Evolutionary conservation across 2,113 vertebrate species (phyloP).

Genomic region (Zeus faber): DNA sequence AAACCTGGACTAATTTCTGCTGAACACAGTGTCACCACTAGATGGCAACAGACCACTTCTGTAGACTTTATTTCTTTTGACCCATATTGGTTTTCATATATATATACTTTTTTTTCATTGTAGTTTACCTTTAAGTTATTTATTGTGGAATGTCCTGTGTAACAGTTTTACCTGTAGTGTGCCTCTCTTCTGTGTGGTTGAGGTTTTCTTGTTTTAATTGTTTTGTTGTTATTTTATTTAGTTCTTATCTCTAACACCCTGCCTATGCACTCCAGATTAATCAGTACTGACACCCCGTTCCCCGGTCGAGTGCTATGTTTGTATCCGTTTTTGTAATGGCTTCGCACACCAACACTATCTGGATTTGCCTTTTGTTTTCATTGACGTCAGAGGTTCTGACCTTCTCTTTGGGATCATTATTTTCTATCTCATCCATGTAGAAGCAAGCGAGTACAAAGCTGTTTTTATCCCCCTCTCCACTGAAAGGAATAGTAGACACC

Average conservation of each 20-base stretch:
- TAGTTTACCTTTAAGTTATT: not conserved
- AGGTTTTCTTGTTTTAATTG: no score
- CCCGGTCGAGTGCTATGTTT: not conserved
- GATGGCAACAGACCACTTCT: conserved; percentile 48
- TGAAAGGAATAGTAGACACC: conserved; percentile 45
- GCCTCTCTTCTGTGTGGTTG: not conserved
- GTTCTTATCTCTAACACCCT: not conserved
- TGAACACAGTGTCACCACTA: conserved; percentile 28
- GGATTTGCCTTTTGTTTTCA: conserved; percentile 66
- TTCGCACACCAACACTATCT: conserved; percentile 21
- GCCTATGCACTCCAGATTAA: not conserved
- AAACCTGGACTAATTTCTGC: not conserved
- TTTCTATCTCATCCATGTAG: conserved; percentile 75
- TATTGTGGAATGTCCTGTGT: not conserved
- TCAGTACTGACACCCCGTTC: not conserved
- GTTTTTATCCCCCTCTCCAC: conserved; percentile 53
- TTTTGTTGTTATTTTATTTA: no score
- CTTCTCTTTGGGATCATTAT: conserved; percentile 73
- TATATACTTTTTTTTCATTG: conserved; percentile 31
- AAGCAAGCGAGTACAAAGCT: conserved; percentile 50
- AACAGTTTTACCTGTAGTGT: not conserved
- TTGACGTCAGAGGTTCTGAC: conserved; percentile 78
- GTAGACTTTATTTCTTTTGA: not conserved
- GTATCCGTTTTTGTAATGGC: conserved; percentile 1
- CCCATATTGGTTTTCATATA: conserved; percentile 22